A percentile compares a stretch with the other conserved stretches of the same genome.
phyloP scores from a whole-genome alignment of 2,113 vertebrate genomes.

The Chlorocebus sabaeus region DNA sequence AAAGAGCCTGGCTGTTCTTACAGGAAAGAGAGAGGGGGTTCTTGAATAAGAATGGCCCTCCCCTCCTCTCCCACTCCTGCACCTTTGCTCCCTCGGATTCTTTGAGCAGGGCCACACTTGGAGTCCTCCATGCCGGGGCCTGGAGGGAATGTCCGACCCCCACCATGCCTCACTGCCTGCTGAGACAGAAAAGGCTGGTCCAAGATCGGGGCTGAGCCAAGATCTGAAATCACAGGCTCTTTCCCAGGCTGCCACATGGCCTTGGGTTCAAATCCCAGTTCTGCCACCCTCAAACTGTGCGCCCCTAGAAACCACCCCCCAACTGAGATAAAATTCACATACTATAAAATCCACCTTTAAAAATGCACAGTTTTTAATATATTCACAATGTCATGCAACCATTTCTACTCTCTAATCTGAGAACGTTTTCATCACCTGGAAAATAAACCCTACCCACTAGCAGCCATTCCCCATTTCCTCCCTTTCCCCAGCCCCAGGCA shows the following conservation, averaged over 20 bases:
- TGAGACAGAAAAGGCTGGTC: neutral
- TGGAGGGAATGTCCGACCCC: no score
- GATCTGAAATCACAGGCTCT: neutral
- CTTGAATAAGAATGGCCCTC: rapidly evolving
- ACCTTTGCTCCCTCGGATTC: rapidly evolving
- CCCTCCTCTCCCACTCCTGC: neutral
- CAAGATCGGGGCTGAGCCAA: neutral
- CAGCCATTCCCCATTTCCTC: neutral
- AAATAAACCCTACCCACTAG: neutral
- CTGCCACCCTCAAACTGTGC: neutral
- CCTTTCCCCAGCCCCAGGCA: neutral
- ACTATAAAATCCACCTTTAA: neutral
- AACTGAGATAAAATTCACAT: neutral
- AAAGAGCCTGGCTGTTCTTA: neutral
- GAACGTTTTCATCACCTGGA: neutral
- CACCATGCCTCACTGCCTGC: no score
- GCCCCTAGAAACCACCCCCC: neutral
- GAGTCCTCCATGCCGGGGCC: neutral
- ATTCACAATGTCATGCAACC: neutral
- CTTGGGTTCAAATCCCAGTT: neutral
- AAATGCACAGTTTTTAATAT: neutral
- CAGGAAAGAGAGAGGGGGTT: neutral
- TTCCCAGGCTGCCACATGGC: neutral
- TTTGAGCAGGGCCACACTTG: neutral
- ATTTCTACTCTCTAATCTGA: neutral